phyloP scores from a whole-genome alignment of 2,888 invertebrate genomes.

The Ectemnius cavifrons region DNA sequence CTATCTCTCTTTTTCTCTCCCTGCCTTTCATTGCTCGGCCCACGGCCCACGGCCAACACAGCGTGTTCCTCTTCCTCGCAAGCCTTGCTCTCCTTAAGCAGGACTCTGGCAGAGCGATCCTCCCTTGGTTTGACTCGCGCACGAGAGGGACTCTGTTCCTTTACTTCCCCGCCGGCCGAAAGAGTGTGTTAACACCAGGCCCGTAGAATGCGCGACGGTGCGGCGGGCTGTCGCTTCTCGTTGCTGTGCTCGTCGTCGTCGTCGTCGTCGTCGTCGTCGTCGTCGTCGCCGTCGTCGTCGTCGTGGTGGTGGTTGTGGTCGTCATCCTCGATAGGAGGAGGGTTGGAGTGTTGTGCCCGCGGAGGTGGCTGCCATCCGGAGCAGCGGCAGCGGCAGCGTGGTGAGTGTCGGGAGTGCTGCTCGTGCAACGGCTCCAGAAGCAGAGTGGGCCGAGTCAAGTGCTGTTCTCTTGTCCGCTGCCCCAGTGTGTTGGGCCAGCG shows the following conservation, averaged over 20 bases:
- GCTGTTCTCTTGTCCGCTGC: too few relatives aligned
- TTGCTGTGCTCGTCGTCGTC: conserved; percentile 27
- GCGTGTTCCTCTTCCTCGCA: background rate
- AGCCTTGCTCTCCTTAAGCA: background rate
- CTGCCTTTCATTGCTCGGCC: background rate
- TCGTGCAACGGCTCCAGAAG: too few relatives aligned
- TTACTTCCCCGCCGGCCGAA: conserved; percentile 1
- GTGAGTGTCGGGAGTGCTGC: conserved; percentile 7
- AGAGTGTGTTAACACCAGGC: conserved; percentile 44
- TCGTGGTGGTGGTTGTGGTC: conserved; percentile 17
- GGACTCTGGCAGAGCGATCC: too few relatives aligned
- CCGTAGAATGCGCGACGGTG: conserved; percentile 55
- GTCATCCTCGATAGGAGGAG: conserved; percentile 1
- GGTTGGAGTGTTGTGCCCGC: too few relatives aligned
- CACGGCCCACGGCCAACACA: too few relatives aligned
- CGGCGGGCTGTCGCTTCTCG: conserved; percentile 46
- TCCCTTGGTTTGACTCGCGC: too few relatives aligned
- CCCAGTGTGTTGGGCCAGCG: too few relatives aligned
- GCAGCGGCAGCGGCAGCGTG: background rate
- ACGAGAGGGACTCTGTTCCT: too few relatives aligned
- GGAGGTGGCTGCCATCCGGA: too few relatives aligned
- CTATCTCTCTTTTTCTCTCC: background rate
- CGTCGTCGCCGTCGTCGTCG: conserved; percentile 8
- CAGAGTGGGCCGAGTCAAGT: too few relatives aligned
- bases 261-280: conserved; percentile 24